Base-by-base conservation (phyloP, 2,113 vertebrate species). In the Danionella cerebrum region DNA sequence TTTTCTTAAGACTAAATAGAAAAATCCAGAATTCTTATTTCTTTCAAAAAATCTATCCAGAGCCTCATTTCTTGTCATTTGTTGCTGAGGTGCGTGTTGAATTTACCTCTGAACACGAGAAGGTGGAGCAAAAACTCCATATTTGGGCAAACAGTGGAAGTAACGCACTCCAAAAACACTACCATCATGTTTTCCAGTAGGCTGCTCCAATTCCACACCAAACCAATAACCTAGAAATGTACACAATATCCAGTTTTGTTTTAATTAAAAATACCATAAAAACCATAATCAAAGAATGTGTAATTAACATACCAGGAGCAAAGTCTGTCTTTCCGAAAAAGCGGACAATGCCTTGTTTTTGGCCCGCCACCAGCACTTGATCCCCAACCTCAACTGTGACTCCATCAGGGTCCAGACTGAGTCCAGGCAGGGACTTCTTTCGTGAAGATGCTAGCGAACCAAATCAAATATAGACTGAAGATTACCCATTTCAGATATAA, bases 291-390 rank as follows among this genome's bases (percentile, higher is more conserved):
- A 22, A 3, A 36, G 41, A 8, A 6, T 1, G 19, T 45, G 12
- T 21, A 1, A 8, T 2, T 42, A 4, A 58, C 36, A 38, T 19
- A 93, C 93, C 93, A 77, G 93, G 93, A 63, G 93, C 94, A 60
- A 95, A 95, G 82, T 95, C 92, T 0, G 94, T 96, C 67, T 95
- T 95, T 3, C 94, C 94, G 0, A 90, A 94, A 81, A 88, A 96
- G 22, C 92, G 91, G 3, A 94, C 86, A 1, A 83, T 72, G 11
- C 94, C 94, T 27, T 90, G 83, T 70, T 95, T 95, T 86, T 93
- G 92, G 47, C 92, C 92, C 0, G 94, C 94, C 0, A 95, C 94
- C 2, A 96, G 82, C 27, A 95, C 94, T 22, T 92, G 91, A 70
- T 95, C 93, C 13, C 94, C 94, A 0, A 95, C 84, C 16, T 93